Evolutionary conservation across 2,888 invertebrate species (phyloP).

Genomic region (Doris montereyensis): DNA sequence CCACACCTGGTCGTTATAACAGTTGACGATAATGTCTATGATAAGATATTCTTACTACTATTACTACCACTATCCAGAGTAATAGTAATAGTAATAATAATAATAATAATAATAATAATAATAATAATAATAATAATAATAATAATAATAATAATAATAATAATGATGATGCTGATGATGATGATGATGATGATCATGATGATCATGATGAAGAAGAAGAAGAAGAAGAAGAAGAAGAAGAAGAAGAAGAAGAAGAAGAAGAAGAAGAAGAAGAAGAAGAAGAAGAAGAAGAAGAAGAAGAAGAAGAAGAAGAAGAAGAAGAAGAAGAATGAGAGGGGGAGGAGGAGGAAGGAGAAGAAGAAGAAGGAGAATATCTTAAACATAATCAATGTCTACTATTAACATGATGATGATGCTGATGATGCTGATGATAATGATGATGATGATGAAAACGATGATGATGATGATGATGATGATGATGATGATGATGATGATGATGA

Average conservation of each 20-base stretch:
- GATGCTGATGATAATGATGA: constrained; percentile 22
- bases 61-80: no score
- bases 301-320: neutral
- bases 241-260: neutral
- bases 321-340: no score
- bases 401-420: neutral
- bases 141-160: neutral
- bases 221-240: neutral
- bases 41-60: no score
- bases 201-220: neutral
- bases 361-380: neutral
- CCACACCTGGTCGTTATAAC: no score
- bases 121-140: neutral
- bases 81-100: neutral
- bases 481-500: constrained; percentile 17
- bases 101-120: neutral
- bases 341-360: no score
- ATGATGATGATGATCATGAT: constrained; percentile 13
- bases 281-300: neutral
- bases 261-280: neutral
- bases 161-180: constrained; percentile 2
- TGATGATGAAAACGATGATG: constrained; percentile 18
- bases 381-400: no score
- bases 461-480: constrained; percentile 13
- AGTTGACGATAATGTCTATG: no score